Conservation (phyloP, 1,140 invertebrate species). For the Oryctes rhinoceros region DNA sequence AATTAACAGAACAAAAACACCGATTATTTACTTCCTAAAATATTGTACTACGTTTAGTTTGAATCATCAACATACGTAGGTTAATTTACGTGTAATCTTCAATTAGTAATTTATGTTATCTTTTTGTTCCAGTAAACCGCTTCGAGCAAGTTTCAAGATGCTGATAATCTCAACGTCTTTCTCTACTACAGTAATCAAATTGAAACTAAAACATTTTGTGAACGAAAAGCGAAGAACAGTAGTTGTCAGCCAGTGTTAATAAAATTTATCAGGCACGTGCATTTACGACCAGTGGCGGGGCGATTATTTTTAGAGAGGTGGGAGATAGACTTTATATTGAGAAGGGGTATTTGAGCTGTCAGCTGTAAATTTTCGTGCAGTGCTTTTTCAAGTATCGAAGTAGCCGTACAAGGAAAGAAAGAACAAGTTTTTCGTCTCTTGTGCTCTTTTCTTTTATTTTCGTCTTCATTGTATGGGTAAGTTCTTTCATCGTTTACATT, state of each 20-base stretch:
- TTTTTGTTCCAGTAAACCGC: neutral
- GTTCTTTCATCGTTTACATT: neutral
- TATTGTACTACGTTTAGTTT: too few relatives aligned
- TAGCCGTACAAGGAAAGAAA: neutral
- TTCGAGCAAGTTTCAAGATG: slow-evolving; percentile 27
- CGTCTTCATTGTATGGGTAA: slow-evolving; percentile 39
- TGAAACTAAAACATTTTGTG: slow-evolving; percentile 39
- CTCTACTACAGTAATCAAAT: slow-evolving; percentile 30
- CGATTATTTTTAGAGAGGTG: slow-evolving; percentile 22
- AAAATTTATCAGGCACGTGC: slow-evolving; percentile 30
- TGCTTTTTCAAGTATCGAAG: neutral
- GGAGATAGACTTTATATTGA: slow-evolving; percentile 8
- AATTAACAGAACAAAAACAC: too few relatives aligned
- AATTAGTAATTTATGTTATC: neutral
- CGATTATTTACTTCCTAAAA: too few relatives aligned
- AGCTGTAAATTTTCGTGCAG: slow-evolving; percentile 35
- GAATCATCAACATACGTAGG: too few relatives aligned
- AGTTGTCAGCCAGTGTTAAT: slow-evolving; percentile 36
- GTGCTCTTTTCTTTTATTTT: slow-evolving; percentile 34
- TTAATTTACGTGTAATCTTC: too few relatives aligned
- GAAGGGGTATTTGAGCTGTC: slow-evolving; percentile 28
- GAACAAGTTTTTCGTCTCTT: slow-evolving; percentile 18
- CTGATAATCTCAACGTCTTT: slow-evolving; percentile 34
- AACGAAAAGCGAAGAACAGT: slow-evolving; percentile 37
- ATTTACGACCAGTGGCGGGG: slow-evolving; percentile 25